Percentiles rank a stretch among this genome's conserved stretches.
phyloP scores from a whole-genome alignment of 2,888 invertebrate species.

The Pseudeuparius sepicola region DNA sequence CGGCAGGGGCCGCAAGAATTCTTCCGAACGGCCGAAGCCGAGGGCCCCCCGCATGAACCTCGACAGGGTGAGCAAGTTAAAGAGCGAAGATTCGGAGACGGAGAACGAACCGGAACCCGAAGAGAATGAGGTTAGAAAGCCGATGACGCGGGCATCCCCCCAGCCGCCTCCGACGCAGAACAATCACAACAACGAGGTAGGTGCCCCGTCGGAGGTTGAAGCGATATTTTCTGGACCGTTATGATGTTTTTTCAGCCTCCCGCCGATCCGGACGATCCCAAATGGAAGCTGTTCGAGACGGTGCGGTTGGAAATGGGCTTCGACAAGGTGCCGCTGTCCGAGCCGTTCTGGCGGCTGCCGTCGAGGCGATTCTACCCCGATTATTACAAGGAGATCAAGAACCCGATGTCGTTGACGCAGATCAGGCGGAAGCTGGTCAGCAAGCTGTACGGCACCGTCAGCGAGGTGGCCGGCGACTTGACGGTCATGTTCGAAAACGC shows the following conservation, averaged over 20 bases:
- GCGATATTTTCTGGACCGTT: too few species aligned
- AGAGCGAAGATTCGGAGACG: slow-evolving; percentile 53
- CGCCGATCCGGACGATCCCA: slow-evolving; percentile 57
- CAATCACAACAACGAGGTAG: too few species aligned
- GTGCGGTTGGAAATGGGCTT: slow-evolving; percentile 56
- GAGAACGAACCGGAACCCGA: slow-evolving; percentile 51
- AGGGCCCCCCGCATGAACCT: slow-evolving; percentile 4
- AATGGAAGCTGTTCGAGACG: slow-evolving; percentile 84
- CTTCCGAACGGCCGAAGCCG: slow-evolving; percentile 4
- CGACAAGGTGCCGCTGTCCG: slow-evolving; percentile 71
- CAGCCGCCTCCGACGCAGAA: too few species aligned
- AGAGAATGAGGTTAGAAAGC: too few species aligned
- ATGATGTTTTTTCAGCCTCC: too few species aligned
- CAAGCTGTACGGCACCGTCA: slow-evolving; percentile 73
- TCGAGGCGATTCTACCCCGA: slow-evolving; percentile 88
- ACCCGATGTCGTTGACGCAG: slow-evolving; percentile 88
- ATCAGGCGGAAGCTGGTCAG: slow-evolving; percentile 76
- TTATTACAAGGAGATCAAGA: slow-evolving; percentile 94
- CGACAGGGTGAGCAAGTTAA: too few species aligned
- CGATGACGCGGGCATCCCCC: too few species aligned
- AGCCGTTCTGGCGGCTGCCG: slow-evolving; percentile 90
- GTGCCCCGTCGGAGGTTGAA: too few species aligned
- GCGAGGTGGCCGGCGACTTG: slow-evolving; percentile 87
- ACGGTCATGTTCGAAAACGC: slow-evolving; percentile 97
- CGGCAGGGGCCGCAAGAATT: slow-evolving; percentile 1